Conservation (phyloP, 2,113 vertebrate species). For the Nansenia antarctica region DNA sequence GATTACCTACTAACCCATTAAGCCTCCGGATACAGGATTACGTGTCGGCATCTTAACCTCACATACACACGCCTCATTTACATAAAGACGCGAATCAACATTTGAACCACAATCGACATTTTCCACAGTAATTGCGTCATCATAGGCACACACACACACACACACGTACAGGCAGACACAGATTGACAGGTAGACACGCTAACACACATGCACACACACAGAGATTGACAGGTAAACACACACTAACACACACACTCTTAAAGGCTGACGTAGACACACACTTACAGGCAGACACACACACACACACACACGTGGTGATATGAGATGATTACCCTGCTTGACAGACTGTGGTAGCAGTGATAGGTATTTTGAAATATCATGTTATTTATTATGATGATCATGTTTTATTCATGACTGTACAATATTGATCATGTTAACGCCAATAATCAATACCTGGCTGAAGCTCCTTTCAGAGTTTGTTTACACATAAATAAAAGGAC, state of each 20-base stretch:
- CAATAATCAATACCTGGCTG: constrained; percentile 61
- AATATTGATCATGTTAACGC: constrained; percentile 60
- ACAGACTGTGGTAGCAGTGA: constrained; percentile 30
- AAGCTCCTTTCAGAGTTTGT: constrained; percentile 72
- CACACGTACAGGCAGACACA: constrained; percentile 46
- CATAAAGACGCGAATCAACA: background rate
- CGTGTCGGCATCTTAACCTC: constrained; percentile 34
- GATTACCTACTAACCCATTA: constrained; percentile 60
- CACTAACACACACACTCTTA: background rate
- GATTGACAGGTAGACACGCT: background rate
- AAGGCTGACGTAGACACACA: background rate
- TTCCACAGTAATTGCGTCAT: background rate
- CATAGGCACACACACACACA: constrained; percentile 14
- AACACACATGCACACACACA: background rate
- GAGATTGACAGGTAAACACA: background rate
- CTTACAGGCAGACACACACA: constrained; percentile 13
- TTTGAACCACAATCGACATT: constrained; percentile 14
- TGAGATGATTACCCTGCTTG: constrained; percentile 19
- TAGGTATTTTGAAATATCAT: constrained; percentile 32
- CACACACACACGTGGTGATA: constrained; percentile 38
- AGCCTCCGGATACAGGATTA: constrained; percentile 44
- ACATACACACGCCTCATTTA: background rate
- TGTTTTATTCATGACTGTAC: constrained; percentile 62
- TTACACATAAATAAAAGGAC: constrained; percentile 77
- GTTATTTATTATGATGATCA: constrained; percentile 58